phyloP scores from a whole-genome alignment of 2,888 invertebrate genomes.

The Icerya purchasi region DNA sequence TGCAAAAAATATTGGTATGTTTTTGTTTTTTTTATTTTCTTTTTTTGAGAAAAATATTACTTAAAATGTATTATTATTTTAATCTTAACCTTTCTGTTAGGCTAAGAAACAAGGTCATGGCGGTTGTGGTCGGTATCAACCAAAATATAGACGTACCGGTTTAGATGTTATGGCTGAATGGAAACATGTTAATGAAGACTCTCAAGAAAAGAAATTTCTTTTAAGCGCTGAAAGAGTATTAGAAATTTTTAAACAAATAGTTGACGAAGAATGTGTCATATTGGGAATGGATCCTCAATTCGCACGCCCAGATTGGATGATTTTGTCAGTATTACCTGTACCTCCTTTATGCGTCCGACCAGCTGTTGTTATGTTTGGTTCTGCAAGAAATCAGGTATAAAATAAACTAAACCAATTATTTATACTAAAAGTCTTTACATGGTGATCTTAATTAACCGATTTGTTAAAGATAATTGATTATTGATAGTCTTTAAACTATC shows the following conservation, averaged over 20 bases:
- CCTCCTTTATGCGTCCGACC: constrained; percentile 91
- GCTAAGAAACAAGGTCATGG: constrained; percentile 54
- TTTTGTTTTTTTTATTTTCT: neutral
- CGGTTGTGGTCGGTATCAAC: constrained; percentile 96
- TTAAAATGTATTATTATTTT: neutral
- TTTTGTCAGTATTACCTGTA: constrained; percentile 88
- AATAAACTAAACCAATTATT: too few species aligned
- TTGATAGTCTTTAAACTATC: too few species aligned
- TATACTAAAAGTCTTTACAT: too few species aligned
- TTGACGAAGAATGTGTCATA: constrained; percentile 87
- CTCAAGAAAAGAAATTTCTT: constrained; percentile 84
- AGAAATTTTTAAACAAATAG: constrained; percentile 46
- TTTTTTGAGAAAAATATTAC: neutral
- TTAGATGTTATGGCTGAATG: constrained; percentile 91
- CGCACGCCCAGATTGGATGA: constrained; percentile 99
- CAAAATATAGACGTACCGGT: constrained; percentile 69
- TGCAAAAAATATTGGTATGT: too few species aligned
- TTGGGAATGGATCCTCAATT: constrained; percentile 90
- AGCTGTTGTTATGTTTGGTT: constrained; percentile 98
- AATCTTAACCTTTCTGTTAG: constrained; percentile 17
- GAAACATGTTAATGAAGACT: constrained; percentile 96
- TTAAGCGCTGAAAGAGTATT: constrained; percentile 89
- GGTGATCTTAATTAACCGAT: too few species aligned
- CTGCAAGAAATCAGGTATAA: constrained; percentile 63
- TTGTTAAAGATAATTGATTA: too few species aligned